Percentiles rank a stretch among this genome's conserved stretches.
phyloP scores from a whole-genome alignment of 1,140 invertebrate species.

The Pogonognathellus flavescens region DNA sequence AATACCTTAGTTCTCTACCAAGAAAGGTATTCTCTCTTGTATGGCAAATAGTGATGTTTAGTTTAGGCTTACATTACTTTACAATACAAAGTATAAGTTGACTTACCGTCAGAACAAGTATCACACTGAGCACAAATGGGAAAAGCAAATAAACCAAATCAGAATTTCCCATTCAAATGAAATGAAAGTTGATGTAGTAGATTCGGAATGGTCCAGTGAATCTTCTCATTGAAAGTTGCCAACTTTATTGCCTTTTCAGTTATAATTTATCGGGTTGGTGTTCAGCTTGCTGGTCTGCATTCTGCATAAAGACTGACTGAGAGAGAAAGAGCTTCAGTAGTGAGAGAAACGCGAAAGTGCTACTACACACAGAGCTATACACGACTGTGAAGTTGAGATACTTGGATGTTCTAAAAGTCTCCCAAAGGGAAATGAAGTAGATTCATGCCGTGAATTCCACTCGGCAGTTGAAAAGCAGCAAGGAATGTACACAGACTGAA shows the following conservation, averaged over 20 bases:
- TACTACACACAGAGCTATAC: not conserved
- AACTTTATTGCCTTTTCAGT: conserved; percentile 15
- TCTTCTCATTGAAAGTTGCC: conserved; percentile 27
- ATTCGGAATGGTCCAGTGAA: not conserved
- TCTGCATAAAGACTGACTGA: not conserved
- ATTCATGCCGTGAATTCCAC: conserved; percentile 21
- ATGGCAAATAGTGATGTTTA: no score
- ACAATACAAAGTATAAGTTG: not conserved
- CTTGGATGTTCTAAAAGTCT: conserved; percentile 25
- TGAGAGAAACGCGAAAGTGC: not conserved
- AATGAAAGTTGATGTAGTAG: not conserved
- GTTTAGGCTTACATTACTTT: not conserved
- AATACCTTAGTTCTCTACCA: no score
- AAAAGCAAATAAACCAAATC: conserved; percentile 53
- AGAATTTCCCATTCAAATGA: conserved; percentile 36
- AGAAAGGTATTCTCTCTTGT: no score
- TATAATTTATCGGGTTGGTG: conserved; percentile 7
- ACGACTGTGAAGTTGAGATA: not conserved
- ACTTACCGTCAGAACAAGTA: conserved; percentile 41
- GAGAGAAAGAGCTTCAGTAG: not conserved
- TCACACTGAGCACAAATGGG: conserved; percentile 51
- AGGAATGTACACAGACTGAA: no score
- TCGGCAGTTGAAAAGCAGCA: not conserved
- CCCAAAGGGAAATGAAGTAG: conserved; percentile 44
- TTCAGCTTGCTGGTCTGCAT: not conserved